Base-by-base conservation (phyloP, 2,888 invertebrate species). In the Dichetophora obliterata region DNA sequence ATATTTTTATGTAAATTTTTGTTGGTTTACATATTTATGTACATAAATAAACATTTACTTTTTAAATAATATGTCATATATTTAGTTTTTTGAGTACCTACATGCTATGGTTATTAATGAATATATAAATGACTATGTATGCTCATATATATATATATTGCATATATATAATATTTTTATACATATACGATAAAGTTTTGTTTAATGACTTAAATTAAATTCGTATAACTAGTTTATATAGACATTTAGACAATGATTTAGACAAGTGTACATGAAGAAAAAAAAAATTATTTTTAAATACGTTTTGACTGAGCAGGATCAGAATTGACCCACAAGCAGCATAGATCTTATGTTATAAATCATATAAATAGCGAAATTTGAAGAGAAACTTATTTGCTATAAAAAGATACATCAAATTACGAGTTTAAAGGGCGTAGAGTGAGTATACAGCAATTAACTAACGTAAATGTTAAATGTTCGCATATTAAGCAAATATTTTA, bases 171-270 rank as follows among this genome's bases (percentile, higher is more conserved):
- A n/a, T 69, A 54, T 70, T 24, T 52, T n/a, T 70, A 27, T 69
- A 24, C 8, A 8, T 52, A 65, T 65, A 65, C n/a, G n/a, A n/a
- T n/a, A 37, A 65, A 31, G n/a, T 34, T 65, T 4, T 11, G 19
- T 37, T 34, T 22, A 37, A 65, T 31, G 34, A 31, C 70, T 52
- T 19, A 70, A 68, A 66, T 43, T 27, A 37, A 34, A 19, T 27
- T 34, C 31, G 27, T 43, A 54, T 27, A 54, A 54, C 34, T 31
- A 70, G 70, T n/a, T 31, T 70, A 70, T 54, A 54, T 70, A 70
- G 70, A 70, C 70, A 70, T 70, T 70, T 70, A 70, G 70, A 70
- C 6, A 66, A 66, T 11, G 54, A 52, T 31, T 24, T 70, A 70
- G 70, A 70, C 14, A 54, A 70, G 66, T 52, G 19, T 27, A 50